Base-by-base conservation (phyloP, 2,888 invertebrate genomes). In the Ornithoptera alexandrae region DNA sequence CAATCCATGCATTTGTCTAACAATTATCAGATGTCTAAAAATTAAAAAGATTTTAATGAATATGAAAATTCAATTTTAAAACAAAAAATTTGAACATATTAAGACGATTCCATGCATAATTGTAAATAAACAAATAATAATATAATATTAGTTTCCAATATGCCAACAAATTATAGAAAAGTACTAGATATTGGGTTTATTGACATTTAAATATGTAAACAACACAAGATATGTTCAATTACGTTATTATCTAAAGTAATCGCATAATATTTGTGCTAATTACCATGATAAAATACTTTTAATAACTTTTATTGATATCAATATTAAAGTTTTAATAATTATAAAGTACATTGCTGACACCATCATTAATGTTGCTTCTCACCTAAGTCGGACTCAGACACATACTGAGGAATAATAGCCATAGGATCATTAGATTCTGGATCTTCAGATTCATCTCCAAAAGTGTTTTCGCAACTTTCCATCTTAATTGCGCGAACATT, bases 331-430 rank as follows among this genome's bases (percentile, higher is more conserved):
- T 24, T 58, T 58, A 58, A 6, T 17, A 12, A 17, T 22, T 59
- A 17, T 59, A 59, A 30, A 8, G 17, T 30, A 30, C 6, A n/a
- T 53, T 53, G 53, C 53, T n/a, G 53, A 53, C n/a, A 53, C 53
- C 53, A 8, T 12, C n/a, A 53, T 12, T 57, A 46, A n/a, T 6
- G 24, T 17, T 63, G 24, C 42, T 58, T 76, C 84, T 79, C 80
- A 93, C 93, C 90, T 70, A 93, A 81, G 76, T 93, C 93, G 1
- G 88, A 84, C 71, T 93, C 93, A 0, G 89, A 86, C 6, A 92
- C 93, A 72, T 92, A 93, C 69, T 93, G 91, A 2, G 89, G 88
- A 50, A 93, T 87, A n/a, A 90, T 84, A 12, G 90, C 83, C 60
- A 90, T 69, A 6, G 88, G 81, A 76, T 90, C 90, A 0, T 84